phyloP scores from a whole-genome alignment of 1,140 invertebrate genomes.

The Drosophila burlai region DNA sequence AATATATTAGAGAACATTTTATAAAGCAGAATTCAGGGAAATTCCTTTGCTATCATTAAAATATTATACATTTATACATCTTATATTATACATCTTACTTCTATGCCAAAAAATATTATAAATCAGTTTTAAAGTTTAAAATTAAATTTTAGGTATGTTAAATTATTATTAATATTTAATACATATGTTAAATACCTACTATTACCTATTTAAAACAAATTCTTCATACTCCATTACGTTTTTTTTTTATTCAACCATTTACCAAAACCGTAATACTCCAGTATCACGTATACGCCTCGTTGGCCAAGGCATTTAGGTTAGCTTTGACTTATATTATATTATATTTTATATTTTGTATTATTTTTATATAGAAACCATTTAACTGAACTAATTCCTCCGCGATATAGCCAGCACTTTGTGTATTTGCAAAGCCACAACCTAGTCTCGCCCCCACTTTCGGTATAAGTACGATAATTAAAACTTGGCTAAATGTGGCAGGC shows the following conservation, averaged over 20 bases:
- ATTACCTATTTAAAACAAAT: not conserved
- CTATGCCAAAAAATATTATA: too few relatives aligned
- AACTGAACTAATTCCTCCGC: constrained; percentile 21
- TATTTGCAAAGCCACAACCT: not conserved
- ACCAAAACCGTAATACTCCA: not conserved
- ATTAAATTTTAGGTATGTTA: too few relatives aligned
- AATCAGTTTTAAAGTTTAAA: not conserved
- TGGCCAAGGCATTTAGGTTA: not conserved
- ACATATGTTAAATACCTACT: not conserved
- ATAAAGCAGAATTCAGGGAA: too few relatives aligned
- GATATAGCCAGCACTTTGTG: not conserved
- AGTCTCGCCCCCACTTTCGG: constrained; percentile 37
- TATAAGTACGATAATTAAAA: constrained; percentile 79
- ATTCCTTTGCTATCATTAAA: not conserved
- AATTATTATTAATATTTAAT: not conserved
- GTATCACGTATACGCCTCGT: constrained; percentile 2
- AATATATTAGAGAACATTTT: not conserved
- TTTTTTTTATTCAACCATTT: not conserved
- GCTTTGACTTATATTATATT: not conserved
- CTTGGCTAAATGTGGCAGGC: constrained; percentile 80
- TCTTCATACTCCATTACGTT: not conserved
- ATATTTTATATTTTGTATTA: not conserved
- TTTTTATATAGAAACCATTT: not conserved
- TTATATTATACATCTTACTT: too few relatives aligned
- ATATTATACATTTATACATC: not conserved